Evolutionary conservation across 2,888 invertebrate species (phyloP).

Genomic region (Chymomyza procnemis): DNA sequence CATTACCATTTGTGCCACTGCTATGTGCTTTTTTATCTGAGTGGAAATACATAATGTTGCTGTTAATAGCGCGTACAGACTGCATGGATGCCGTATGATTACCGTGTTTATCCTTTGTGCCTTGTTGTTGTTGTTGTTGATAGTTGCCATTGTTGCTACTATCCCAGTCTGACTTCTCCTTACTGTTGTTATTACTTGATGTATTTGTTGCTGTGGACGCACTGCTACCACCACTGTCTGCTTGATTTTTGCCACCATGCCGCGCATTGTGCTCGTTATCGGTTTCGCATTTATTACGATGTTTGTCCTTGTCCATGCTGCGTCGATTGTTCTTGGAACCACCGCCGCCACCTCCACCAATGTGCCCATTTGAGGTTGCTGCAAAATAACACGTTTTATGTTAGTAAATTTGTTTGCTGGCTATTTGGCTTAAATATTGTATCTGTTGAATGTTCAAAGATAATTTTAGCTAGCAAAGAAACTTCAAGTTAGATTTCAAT

Average conservation of each 20-base stretch:
- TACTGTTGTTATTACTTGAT: slow-evolving; percentile 59
- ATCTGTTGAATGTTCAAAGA: neutral
- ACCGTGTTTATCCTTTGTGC: slow-evolving; percentile 69
- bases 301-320: slow-evolving; percentile 77
- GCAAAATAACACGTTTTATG: slow-evolving; percentile 4
- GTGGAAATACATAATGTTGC: neutral
- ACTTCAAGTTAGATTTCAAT: neutral
- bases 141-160: slow-evolving; percentile 60
- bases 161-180: slow-evolving; percentile 73
- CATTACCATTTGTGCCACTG: slow-evolving; percentile 72
- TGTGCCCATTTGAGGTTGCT: slow-evolving; percentile 73
- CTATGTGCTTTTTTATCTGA: slow-evolving; percentile 55
- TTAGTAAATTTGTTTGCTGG: neutral
- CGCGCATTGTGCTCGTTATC: slow-evolving; percentile 57
- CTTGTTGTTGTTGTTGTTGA: slow-evolving; percentile 62
- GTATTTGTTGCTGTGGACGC: slow-evolving; percentile 50
- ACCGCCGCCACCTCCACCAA: slow-evolving; percentile 41
- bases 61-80: neutral
- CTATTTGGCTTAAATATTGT: neutral
- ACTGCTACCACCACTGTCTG: slow-evolving; percentile 44
- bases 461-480: neutral
- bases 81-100: slow-evolving; percentile 10
- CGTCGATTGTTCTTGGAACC: slow-evolving; percentile 75
- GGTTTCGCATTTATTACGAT: slow-evolving; percentile 56
- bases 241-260: slow-evolving; percentile 58